Evolutionary conservation across 2,888 invertebrate species (phyloP), one percentile per base, ranked within the genome.

Genomic region (Empis livida): DNA sequence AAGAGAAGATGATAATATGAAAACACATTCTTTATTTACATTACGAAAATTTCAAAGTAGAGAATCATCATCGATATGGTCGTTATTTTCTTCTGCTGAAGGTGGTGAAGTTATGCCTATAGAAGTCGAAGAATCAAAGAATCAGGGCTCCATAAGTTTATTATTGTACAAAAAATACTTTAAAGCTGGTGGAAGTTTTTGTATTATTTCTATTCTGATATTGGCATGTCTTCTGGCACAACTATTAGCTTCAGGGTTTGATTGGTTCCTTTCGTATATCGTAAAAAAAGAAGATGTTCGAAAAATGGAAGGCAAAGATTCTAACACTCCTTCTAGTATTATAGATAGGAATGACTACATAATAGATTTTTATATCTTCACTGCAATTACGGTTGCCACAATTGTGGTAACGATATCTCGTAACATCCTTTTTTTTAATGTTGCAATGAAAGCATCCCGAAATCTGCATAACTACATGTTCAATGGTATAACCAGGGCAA

Each of bases 401-500:
- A 60, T 73, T 11, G 48, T 67, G 3, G 53, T 70, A 2, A 69
- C 71, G 0, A 49, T 72, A 8, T 54, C 60, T 1, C 60, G 72
- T 37, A 71, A 68, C 20, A 68, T 68, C 44, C 51, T 70, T 2
- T 77, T 77, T 59, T 79, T 78, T 55, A 64, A 66, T 51, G 60
- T 78, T 68, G 76, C 69, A 61, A 85, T 90, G 79, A 76, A 73
- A 38, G 84, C 90, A 1, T 89, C 92, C 0, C 79, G 76, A 5
- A 75, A 71, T 5, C 72, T 94, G 0, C 94, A 94, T 69, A 82
- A 87, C 65, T 72, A 68, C 14, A 92, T 94, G 91, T 92, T 92
- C 64, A 67, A 73, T n/a, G 74, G 82, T 27, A 79, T 94, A 17
- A 82, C 88, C 3, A 74, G 83, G 15, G 84, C 89, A 0, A 80